phyloP scores from a whole-genome alignment of 1,140 invertebrate species.

The Portunus trituberculatus region DNA sequence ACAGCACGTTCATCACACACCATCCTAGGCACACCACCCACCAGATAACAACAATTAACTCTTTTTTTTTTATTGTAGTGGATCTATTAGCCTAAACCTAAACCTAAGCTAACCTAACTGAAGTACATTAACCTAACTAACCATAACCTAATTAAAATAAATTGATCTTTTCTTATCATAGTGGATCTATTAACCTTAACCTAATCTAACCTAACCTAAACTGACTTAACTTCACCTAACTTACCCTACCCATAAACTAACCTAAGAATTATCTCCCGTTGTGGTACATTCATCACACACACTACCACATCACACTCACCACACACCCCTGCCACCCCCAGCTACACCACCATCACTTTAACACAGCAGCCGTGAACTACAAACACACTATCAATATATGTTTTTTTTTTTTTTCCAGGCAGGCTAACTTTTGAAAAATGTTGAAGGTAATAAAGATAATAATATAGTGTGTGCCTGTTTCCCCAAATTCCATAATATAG shows the following conservation, averaged over 20 bases:
- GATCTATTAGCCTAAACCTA: no score
- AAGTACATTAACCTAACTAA: no score
- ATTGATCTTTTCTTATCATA: neutral
- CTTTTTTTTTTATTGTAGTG: no score
- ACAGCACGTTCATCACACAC: no score
- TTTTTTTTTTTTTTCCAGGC: neutral
- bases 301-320: no score
- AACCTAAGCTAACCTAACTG: no score
- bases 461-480: neutral
- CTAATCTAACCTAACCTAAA: no score
- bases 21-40: neutral
- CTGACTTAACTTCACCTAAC: no score
- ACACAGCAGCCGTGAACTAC: neutral
- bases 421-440: neutral
- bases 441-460: neutral
- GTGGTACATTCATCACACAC: no score
- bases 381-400: neutral
- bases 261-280: no score
- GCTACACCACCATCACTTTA: neutral
- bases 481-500: neutral
- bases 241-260: no score
- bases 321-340: neutral
- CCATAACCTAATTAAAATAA: neutral
- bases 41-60: neutral
- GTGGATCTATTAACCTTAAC: no score